Conservation (phyloP, 2,113 vertebrate species). For the Oncorhynchus clarkii region DNA sequence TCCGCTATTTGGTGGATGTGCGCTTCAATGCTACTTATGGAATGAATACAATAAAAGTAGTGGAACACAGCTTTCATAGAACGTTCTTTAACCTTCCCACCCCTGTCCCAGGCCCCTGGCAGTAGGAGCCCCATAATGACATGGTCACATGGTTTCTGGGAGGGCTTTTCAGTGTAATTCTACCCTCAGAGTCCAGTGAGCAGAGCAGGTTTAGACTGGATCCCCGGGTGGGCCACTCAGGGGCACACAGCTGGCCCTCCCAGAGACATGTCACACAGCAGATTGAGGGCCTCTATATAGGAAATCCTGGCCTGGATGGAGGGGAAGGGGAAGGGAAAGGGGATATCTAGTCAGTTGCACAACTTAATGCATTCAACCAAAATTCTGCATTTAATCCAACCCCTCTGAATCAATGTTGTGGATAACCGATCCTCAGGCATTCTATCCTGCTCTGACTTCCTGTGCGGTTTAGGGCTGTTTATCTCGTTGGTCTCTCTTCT, state of each 20-base stretch:
- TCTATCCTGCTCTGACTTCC: slow-evolving; percentile 50
- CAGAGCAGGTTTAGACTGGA: not conserved
- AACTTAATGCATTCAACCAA: no score
- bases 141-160: not conserved
- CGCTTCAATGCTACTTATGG: not conserved
- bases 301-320: slow-evolving; percentile 33
- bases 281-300: slow-evolving; percentile 1
- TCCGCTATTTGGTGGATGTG: no score
- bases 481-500: slow-evolving; percentile 18
- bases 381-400: no score
- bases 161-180: not conserved
- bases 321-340: slow-evolving; percentile 14
- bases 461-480: slow-evolving; percentile 13
- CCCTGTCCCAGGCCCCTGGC: not conserved
- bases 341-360: no score
- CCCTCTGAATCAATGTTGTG: not conserved
- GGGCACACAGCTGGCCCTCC: not conserved
- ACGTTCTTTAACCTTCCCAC: not conserved
- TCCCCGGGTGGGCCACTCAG: not conserved
- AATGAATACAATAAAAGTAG: not conserved
- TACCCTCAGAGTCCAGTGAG: not conserved
- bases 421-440: slow-evolving; percentile 22
- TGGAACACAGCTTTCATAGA: not conserved
- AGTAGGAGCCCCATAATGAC: not conserved
- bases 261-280: not conserved